These are phyloP conservation scores for Papilio protenor DNA, from an alignment of 2,888 invertebrate genomes.

Conservation along the genomic window DNA sequence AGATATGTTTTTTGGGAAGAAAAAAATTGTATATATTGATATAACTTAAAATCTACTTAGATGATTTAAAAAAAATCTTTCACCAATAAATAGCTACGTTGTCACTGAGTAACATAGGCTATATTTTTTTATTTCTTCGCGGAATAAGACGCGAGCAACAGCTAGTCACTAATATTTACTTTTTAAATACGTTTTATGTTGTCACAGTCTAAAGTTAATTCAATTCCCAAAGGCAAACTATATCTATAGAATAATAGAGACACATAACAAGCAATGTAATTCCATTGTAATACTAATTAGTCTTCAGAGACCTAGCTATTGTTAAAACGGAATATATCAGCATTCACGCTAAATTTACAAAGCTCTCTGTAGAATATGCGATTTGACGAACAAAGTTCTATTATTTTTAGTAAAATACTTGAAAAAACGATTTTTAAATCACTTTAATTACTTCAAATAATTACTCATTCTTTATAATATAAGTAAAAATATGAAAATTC, in stretches of 20 bases:
- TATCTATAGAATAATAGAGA: neutral
- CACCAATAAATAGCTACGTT: too few species aligned
- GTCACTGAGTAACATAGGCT: too few species aligned
- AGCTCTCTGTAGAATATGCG: neutral
- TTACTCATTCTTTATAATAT: too few species aligned
- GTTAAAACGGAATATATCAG: constrained; percentile 23
- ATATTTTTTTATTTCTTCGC: too few species aligned
- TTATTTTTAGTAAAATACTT: neutral
- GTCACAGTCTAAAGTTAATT: neutral
- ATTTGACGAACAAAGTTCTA: neutral
- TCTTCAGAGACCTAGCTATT: constrained; percentile 16
- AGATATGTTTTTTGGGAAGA: too few species aligned
- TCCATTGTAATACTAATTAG: constrained; percentile 28
- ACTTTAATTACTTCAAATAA: too few species aligned
- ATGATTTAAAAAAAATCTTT: too few species aligned
- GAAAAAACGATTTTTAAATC: neutral
- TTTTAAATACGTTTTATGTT: neutral
- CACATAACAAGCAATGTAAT: constrained; percentile 3
- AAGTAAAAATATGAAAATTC: too few species aligned
- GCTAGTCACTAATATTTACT: neutral
- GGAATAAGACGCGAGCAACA: too few species aligned
- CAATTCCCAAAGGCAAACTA: neutral
- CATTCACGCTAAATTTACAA: neutral
- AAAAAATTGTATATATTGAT: neutral
- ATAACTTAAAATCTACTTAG: too few species aligned